Evolutionary conservation across 2,888 invertebrate genomes (phyloP), one percentile per base, ranked within the genome.

Genomic region (Tenthredo mesomela): DNA sequence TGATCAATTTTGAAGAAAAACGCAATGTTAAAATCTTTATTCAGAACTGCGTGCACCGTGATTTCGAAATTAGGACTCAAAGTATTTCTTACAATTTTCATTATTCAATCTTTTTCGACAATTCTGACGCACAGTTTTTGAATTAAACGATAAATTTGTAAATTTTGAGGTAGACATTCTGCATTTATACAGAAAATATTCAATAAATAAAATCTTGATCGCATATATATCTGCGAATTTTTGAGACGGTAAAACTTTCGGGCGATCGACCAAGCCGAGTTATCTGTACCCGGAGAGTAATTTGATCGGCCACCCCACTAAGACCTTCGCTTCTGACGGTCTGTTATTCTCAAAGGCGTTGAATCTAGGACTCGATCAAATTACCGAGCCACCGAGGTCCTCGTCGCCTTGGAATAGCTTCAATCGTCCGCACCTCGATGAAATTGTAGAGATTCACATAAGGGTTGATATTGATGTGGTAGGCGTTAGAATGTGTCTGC

Each of bases 321-420:
- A 50, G 37, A 1, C 50, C 12, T 29, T 47, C 29, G 54, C 33
- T 77, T 77, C 29, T 29, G 77, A 77, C 77, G 77, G 77, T 77
- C 50, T 50, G 50, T 77, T 77, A 77, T 77, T 77, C 77, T 77
- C 50, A 77, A 77, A 77, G 77, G 77, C 54, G 54, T 77, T 77
- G 77, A 77, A 50, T 77, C 50, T 50, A 77, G 77, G 77, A 77
- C 50, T 77, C 47, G 47, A 77, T 77, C 54, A 50, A 50, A 47
- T 50, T 77, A 77, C 77, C 25, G n/a, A 54, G 29, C 29, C 54
- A 77, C 77, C 25, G 33, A 54, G 29, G 25, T 77, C 77, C 33
- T 77, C 40, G 21, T 77, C 47, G 54, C 50, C 50, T 47, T 50
- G 29, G 50, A 47, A 77, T 47, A 43, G 40, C 43, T 43, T 73